Base-by-base conservation (phyloP, 2,113 vertebrate genomes). In the Falco punctatus region DNA sequence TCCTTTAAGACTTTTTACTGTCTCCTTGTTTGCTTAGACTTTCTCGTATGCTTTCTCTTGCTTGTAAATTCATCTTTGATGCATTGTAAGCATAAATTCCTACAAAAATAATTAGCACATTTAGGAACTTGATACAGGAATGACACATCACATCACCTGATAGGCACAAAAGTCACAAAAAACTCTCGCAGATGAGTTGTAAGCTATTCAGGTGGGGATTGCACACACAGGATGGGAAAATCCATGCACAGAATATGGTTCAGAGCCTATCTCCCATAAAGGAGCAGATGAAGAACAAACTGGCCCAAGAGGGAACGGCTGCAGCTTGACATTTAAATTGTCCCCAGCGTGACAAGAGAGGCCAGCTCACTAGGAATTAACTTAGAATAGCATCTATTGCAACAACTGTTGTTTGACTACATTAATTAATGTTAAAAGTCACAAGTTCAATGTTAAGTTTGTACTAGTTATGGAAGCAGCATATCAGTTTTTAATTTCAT, bases 291-390 rank as follows among this genome's bases (percentile, higher is more conserved):
- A 82, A n/a, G 27, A 81, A 40, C 55, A 38, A 77, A 67, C 23
- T 13, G 21, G 6, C 28, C 48, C 35, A 57, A 52, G 30, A 69
- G 32, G 11, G 17, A 72, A 48, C 48, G 26, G 54, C 81, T 73
- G 72, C 33, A 69, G 54, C 11, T 65, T 62, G 38, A 44, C 19
- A 12, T 35, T 82, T 61, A 57, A n/a, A 51, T 22, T 42, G 44
- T 52, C 10, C 54, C 33, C 90, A 40, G 28, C 0, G 0, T 7
- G 16, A 2, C 30, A 69, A 69, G 13, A 46, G 32, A 21, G 54
- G 48, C 35, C 49, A 46, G 7, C 12, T 70, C 49, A 33, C 21
- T 16, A 70, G 49, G 62, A 74, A 65, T 70, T 65, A 18, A 30
- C 51, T 73, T 46, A 14, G 74, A 80, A 52, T 2, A 64, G 44